Conservation (phyloP, 2,888 invertebrate species). For the Scaptomyza polygonia region DNA sequence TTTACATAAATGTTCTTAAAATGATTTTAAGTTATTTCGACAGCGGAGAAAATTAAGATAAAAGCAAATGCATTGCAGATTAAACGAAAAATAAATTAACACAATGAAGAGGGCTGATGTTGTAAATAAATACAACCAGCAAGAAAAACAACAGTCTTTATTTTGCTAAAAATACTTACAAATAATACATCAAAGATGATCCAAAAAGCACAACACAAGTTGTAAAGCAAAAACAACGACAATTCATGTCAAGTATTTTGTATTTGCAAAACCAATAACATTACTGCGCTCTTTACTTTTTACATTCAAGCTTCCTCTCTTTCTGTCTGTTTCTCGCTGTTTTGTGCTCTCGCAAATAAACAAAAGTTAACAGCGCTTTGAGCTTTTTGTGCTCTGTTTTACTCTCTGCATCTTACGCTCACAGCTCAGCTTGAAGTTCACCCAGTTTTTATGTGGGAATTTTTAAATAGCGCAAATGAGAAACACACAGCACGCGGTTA, state of each 20-base stretch:
- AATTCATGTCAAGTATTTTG: slow-evolving; percentile 52
- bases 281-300: slow-evolving; percentile 24
- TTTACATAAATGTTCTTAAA: slow-evolving; percentile 25
- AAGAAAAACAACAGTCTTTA: too few species aligned
- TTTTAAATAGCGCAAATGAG: slow-evolving; percentile 54
- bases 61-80: slow-evolving; percentile 61
- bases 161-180: slow-evolving; percentile 37
- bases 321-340: neutral
- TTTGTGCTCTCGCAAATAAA: slow-evolving; percentile 39
- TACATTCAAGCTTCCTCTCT: neutral
- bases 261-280: slow-evolving; percentile 45
- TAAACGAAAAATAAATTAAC: neutral
- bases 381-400: slow-evolving; percentile 32
- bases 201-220: slow-evolving; percentile 48
- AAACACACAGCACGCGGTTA: slow-evolving; percentile 67
- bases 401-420: slow-evolving; percentile 30
- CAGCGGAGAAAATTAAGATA: slow-evolving; percentile 69
- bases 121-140: too few species aligned
- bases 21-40: slow-evolving; percentile 53
- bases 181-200: slow-evolving; percentile 60
- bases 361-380: slow-evolving; percentile 45
- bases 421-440: slow-evolving; percentile 58
- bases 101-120: too few species aligned
- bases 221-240: slow-evolving; percentile 15
- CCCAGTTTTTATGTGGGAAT: slow-evolving; percentile 64